These are phyloP conservation scores for Stercorarius parasiticus DNA, from an alignment of 2,113 vertebrate species.

Conservation along the genomic window DNA sequence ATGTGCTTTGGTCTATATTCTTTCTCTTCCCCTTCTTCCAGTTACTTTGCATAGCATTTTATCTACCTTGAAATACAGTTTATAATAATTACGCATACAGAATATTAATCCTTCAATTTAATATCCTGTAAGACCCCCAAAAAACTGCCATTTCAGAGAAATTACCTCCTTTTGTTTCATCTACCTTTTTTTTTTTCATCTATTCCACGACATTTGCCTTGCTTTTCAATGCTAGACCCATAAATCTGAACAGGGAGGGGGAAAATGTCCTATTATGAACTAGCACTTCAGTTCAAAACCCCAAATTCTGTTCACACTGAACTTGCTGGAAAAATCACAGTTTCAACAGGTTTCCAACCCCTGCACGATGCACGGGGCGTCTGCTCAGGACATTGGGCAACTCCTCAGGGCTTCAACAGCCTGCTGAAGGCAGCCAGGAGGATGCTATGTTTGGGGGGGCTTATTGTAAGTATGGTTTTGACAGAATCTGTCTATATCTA, in stretches of 20 bases:
- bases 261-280: not conserved
- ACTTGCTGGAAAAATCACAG: not conserved
- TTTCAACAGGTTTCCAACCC: not conserved
- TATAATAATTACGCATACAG: not conserved
- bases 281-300: not conserved
- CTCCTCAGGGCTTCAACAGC: not conserved
- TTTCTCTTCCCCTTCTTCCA: not conserved
- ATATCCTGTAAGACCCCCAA: not conserved
- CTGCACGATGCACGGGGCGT: not conserved
- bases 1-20: not conserved
- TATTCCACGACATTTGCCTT: not conserved
- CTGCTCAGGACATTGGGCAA: not conserved
- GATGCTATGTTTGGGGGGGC: fast-evolving
- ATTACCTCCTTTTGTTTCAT: not conserved
- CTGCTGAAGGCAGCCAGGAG: not conserved
- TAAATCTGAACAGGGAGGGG: not conserved
- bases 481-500: not conserved
- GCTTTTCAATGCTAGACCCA: not conserved
- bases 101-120: not conserved
- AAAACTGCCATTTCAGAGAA: not conserved
- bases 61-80: not conserved
- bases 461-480: not conserved
- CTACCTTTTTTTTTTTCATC: not conserved
- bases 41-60: not conserved
- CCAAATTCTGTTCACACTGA: not conserved